phyloP scores from a whole-genome alignment of 1,140 invertebrate species.

The Drosophila willistoni region DNA sequence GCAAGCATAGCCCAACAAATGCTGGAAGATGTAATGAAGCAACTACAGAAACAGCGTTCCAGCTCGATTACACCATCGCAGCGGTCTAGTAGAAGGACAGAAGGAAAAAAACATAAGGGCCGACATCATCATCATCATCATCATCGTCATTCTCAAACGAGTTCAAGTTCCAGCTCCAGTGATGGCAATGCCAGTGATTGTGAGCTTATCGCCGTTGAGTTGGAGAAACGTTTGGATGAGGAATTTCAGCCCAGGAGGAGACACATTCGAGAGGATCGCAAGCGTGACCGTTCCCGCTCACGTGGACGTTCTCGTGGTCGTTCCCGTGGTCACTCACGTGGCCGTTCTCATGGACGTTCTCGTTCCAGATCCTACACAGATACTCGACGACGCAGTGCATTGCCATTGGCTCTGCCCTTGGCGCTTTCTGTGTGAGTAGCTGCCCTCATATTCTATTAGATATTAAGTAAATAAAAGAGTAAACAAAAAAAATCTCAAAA shows the following conservation, averaged over 20 bases:
- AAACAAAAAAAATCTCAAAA: not conserved
- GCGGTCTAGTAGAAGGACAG: constrained; percentile 3
- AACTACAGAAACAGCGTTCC: constrained; percentile 38
- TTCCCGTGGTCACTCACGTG: constrained; percentile 49
- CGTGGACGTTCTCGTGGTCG: constrained; percentile 49
- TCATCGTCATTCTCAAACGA: constrained; percentile 7
- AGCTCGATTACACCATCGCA: constrained; percentile 5
- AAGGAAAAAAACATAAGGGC: constrained; percentile 35
- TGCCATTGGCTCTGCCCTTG: constrained; percentile 47
- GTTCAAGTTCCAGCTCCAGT: constrained; percentile 34
- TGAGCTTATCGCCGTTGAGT: constrained; percentile 30
- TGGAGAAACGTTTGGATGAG: constrained; percentile 28
- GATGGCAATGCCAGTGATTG: constrained; percentile 34
- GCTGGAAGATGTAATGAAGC: constrained; percentile 47
- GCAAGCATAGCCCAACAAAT: constrained; percentile 57
- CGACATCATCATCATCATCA: constrained; percentile 27
- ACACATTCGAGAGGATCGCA: constrained; percentile 44
- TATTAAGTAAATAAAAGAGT: constrained; percentile 14
- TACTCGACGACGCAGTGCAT: constrained; percentile 28
- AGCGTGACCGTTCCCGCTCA: constrained; percentile 47
- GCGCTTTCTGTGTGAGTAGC: constrained; percentile 49
- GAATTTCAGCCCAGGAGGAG: constrained; percentile 11
- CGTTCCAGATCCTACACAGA: constrained; percentile 56
- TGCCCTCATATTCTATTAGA: constrained; percentile 17
- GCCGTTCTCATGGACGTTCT: constrained; percentile 52